phyloP scores from a whole-genome alignment of 2,888 invertebrate genomes.

The Agrochola lychnidis region DNA sequence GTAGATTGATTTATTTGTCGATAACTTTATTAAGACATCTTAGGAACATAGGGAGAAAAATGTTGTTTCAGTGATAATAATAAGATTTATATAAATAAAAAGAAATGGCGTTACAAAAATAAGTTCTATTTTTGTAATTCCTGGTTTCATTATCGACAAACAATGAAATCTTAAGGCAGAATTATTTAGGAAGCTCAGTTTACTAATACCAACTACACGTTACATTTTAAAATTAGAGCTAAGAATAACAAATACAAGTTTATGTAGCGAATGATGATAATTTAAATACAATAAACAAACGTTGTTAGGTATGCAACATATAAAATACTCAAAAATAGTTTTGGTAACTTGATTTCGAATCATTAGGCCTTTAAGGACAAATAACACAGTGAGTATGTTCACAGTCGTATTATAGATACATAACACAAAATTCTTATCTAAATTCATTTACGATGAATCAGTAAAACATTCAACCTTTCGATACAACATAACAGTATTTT shows the following conservation, averaged over 20 bases:
- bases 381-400: conserved; percentile 14
- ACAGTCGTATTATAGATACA: not conserved
- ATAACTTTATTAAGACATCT: conserved; percentile 17
- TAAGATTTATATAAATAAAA: not conserved
- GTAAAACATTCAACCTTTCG: conserved; percentile 23
- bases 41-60: not conserved
- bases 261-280: conserved; percentile 37
- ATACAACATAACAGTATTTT: conserved; percentile 24
- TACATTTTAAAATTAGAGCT: conserved; percentile 8
- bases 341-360: conserved; percentile 50
- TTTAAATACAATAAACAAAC: conserved; percentile 29
- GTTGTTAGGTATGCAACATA: conserved; percentile 22
- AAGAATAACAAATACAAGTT: conserved; percentile 45
- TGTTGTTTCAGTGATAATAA: not conserved
- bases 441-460: not conserved
- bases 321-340: conserved; percentile 44
- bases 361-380: conserved; percentile 34
- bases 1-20: conserved; percentile 35
- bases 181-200: conserved; percentile 56
- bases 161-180: conserved; percentile 40
- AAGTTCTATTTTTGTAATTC: not conserved
- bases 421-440: not conserved
- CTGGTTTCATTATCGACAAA: conserved; percentile 46
- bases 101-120: not conserved
- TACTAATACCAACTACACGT: conserved; percentile 22